Evolutionary conservation across 2,888 invertebrate genomes (phyloP), one percentile per base, ranked within the genome.

Genomic region (Lasioglossum lativentre): DNA sequence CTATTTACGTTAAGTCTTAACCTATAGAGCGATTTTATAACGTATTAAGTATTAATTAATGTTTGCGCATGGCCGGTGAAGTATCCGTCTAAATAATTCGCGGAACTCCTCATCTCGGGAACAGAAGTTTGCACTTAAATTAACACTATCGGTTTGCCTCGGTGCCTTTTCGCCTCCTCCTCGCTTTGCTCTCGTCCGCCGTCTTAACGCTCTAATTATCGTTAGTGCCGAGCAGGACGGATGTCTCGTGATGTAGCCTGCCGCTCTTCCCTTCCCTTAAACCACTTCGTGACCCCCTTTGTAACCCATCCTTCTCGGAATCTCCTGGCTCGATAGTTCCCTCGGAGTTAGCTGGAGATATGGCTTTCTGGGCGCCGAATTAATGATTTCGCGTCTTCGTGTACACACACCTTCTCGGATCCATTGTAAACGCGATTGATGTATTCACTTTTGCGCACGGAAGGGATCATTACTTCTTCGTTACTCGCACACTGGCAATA

Each of bases 131-230:
- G 72, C 83, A 74, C 47, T 86, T 76, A 78, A 88, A 85, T 90
- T 87, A 80, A 45, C 82, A 78, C 38, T 76, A 66, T 59, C 77
- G 79, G 59, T 42, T 73, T 16, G 63, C 30, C 56, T 47, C 52
- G 59, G 75, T 73, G 45, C 79, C 85, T 81, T 83, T 87, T 83
- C 78, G 63, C 86, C 82, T 75, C 73, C 75, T 75, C 72, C 75
- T 73, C 52, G 71, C 81, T 86, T 85, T 83, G 82, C 85, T 87
- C 88, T 87, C 82, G 91, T 93, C 92, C 90, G 93, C 92, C 92
- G 93, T 93, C 93, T 93, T 91, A 93, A 94, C 93, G 91, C 92
- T 94, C 93, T 93, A 94, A 94, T 94, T 94, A 93, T 94, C 94
- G 93, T 94, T 94, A 94, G 93, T 92, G 92, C 91, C 86, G 90